phyloP scores from a whole-genome alignment of 30 jellyfish, hydroid and myxozoan genomes.

The Hydra vulgaris region DNA sequence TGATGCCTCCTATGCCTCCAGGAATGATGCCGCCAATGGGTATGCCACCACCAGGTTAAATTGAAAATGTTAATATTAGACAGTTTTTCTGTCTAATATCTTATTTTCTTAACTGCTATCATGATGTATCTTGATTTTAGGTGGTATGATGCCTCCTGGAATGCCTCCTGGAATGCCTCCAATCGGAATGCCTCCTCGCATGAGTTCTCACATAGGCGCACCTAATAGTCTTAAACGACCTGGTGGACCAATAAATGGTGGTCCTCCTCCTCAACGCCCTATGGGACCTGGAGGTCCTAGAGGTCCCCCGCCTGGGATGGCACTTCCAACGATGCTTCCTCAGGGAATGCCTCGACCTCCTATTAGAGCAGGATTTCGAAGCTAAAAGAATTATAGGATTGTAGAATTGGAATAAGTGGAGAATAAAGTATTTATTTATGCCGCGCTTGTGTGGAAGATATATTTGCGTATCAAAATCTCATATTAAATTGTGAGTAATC shows the following conservation, averaged over 20 bases:
- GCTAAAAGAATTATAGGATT: not conserved
- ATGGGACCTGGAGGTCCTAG: slow-evolving; percentile 29
- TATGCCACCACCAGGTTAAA: slow-evolving; percentile 43
- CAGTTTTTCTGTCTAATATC: not conserved
- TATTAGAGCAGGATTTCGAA: not conserved
- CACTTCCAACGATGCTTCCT: slow-evolving; percentile 26
- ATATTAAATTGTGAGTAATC: not conserved
- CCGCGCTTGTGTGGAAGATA: not conserved
- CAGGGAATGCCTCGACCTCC: slow-evolving; percentile 15
- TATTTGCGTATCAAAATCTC: not conserved
- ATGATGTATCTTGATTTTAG: not conserved
- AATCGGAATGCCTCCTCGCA: slow-evolving; percentile 23
- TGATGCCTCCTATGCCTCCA: slow-evolving; percentile 87
- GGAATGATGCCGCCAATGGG: slow-evolving; percentile 82
- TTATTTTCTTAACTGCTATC: not conserved
- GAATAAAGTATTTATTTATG: not conserved
- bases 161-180: slow-evolving; percentile 96
- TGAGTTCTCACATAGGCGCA: slow-evolving; percentile 31
- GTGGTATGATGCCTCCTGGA: slow-evolving; percentile 89
- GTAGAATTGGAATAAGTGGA: not conserved
- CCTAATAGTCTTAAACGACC: slow-evolving; percentile 45
- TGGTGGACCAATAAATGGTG: slow-evolving; percentile 59
- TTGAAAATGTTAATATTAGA: not conserved
- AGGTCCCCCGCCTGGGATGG: slow-evolving; percentile 35
- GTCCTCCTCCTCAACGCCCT: slow-evolving; percentile 34